Evolutionary conservation across 2,888 invertebrate species (phyloP).

Genomic region (Stenotaenia linearis): DNA sequence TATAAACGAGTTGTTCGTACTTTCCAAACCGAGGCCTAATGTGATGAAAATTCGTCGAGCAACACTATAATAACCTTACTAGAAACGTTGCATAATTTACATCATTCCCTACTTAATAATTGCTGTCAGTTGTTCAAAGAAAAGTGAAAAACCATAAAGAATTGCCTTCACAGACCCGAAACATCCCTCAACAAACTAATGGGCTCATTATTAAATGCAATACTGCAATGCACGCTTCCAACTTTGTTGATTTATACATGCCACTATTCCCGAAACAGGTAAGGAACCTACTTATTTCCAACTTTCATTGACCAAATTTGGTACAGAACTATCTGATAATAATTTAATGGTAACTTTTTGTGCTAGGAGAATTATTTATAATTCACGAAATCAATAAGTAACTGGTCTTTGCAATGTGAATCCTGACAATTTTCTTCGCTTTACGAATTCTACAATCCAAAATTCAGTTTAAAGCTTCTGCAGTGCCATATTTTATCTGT

Average conservation of each 20-base stretch:
- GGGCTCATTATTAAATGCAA: neutral
- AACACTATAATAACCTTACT: neutral
- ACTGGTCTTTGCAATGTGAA: no score
- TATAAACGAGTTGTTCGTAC: neutral
- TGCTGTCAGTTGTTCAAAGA: neutral
- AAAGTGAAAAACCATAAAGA: neutral
- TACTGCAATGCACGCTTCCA: neutral
- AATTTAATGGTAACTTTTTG: no score
- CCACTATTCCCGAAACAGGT: neutral
- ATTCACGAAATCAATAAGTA: no score
- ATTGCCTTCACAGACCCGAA: neutral
- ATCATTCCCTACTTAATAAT: neutral
- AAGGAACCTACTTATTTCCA: neutral
- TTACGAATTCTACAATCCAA: no score
- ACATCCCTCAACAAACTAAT: neutral
- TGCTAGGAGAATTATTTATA: no score
- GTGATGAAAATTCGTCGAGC: neutral
- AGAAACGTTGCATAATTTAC: neutral
- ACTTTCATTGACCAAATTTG: no score
- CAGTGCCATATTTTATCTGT: no score
- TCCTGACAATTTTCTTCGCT: no score
- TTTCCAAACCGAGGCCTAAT: neutral
- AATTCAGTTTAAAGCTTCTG: no score
- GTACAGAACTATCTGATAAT: no score
- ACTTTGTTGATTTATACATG: neutral